A percentile compares a stretch with the other conserved stretches of the same genome.
Evolutionary conservation across 2,888 invertebrate species (phyloP).

Genomic region (Tipula unca): DNA sequence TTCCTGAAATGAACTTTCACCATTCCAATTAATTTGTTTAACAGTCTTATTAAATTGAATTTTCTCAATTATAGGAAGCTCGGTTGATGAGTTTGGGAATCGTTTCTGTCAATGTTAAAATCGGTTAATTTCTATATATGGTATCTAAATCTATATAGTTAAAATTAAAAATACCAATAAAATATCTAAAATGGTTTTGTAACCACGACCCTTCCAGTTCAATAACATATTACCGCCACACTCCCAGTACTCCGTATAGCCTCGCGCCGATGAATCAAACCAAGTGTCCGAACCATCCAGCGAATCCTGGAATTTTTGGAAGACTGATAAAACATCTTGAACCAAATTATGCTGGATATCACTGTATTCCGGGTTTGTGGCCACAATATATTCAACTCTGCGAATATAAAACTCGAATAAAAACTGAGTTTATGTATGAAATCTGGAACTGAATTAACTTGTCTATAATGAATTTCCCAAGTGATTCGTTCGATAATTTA

Average conservation of each 20-base stretch:
- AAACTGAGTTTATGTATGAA: neutral
- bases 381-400: neutral
- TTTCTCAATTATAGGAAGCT: constrained; percentile 33
- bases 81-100: constrained; percentile 30
- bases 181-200: constrained; percentile 55
- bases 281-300: constrained; percentile 55
- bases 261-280: constrained; percentile 57
- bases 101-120: constrained; percentile 31
- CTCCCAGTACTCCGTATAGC: constrained; percentile 52
- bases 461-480: constrained; percentile 35
- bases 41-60: constrained; percentile 33
- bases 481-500: constrained; percentile 34
- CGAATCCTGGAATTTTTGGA: constrained; percentile 43
- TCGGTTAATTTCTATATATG: neutral
- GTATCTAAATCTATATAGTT: neutral
- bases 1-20: constrained; percentile 29
- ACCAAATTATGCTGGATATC: constrained; percentile 41
- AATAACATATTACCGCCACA: constrained; percentile 57
- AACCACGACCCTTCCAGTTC: constrained; percentile 69
- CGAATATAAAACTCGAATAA: neutral
- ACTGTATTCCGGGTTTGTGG: constrained; percentile 27
- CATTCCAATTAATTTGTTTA: constrained; percentile 32
- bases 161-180: constrained; percentile 47
- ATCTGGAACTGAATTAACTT: constrained; percentile 27
- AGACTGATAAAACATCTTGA: constrained; percentile 51